Base-by-base conservation (phyloP, 2,113 vertebrate species). In the Formicarius rufipectus region DNA sequence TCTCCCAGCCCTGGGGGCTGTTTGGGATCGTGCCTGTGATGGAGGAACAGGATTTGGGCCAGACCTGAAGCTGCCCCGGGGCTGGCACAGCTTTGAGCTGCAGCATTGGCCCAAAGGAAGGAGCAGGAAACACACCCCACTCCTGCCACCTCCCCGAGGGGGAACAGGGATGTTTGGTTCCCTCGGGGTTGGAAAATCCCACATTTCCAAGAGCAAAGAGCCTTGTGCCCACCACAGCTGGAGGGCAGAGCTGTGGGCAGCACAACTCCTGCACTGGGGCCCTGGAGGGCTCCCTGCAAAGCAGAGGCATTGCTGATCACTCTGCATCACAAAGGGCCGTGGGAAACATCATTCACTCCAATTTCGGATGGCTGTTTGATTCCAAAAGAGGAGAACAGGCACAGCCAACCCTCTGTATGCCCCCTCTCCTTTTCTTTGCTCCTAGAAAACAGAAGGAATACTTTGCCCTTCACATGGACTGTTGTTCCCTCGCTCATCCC, bases 391-490 rank as follows among this genome's bases (percentile, higher is more conserved):
- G 69, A 12, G 9, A 82, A 35, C 69, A 39, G 55, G 37, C n/a
- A 74, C 73, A 53, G 15, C 44, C 69, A 67, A 6, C 8, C 28
- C 39, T 58, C 28, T 19, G 22, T 9, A 14, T 8, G 7, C 1
- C 14, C 69, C 52, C 14, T 7, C 20, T 31, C 11, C 16, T 50
- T 24, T 19, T 9, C 66, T 63, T 14, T 28, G 39, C n/a, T 71
- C 13, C 39, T 4, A 20, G 25, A 12, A 72, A 56, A 19, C 7
- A 56, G 40, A 49, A 59, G 4, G 33, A 58, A n/a, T 2, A 15
- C 5, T 58, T 14, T 30, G 25, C 52, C 3, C 8, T 28, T 14
- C 30, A 1, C 2, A 3, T 0, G 27, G 45, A 5, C 0, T 35
- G 0, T 0, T 52, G 69, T 4, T 66, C 50, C 37, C 12, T 49